Conservation (phyloP, 2,888 invertebrate genomes). For the Cheilosia soror region DNA sequence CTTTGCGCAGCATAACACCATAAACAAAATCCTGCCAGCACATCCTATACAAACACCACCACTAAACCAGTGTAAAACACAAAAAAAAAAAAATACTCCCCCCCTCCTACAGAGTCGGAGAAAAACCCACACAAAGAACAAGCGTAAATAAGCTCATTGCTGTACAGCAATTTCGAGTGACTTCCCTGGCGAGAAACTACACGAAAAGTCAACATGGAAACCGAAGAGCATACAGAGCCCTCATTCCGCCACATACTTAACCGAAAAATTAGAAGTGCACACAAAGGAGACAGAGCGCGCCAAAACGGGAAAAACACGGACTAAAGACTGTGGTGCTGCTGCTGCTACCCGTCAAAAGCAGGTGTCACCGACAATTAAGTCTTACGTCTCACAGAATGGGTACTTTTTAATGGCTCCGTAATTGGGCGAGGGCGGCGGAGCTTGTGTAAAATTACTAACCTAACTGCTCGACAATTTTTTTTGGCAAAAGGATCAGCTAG, state of each 20-base stretch:
- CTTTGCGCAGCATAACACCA: slow-evolving; percentile 42
- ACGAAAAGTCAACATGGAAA: slow-evolving; percentile 64
- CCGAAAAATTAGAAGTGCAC: slow-evolving; percentile 46
- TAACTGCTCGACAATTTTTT: slow-evolving; percentile 5
- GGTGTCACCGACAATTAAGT: slow-evolving; percentile 44
- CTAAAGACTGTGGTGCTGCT: slow-evolving; percentile 46
- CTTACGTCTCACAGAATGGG: slow-evolving; percentile 5
- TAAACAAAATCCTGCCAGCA: slow-evolving; percentile 11
- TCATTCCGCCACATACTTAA: not conserved
- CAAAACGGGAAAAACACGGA: not conserved
- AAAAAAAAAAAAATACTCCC: slow-evolving; percentile 30
- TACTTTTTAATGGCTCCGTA: slow-evolving; percentile 37
- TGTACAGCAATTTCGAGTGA: slow-evolving; percentile 57
- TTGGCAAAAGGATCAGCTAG: slow-evolving; percentile 8
- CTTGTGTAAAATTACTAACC: slow-evolving; percentile 39
- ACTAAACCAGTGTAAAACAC: slow-evolving; percentile 1
- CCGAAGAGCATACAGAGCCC: slow-evolving; percentile 30
- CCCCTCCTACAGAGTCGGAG: not conserved
- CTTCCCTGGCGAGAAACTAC: slow-evolving; percentile 43
- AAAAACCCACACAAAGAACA: slow-evolving; percentile 47
- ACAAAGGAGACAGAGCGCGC: slow-evolving; percentile 11
- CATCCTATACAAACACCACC: slow-evolving; percentile 18
- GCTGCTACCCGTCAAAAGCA: slow-evolving; percentile 37
- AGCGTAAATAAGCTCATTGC: slow-evolving; percentile 68
- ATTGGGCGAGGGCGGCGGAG: not conserved